Evolutionary conservation across 2,888 invertebrate genomes (phyloP).

Genomic region (Machimus atricapillus): DNA sequence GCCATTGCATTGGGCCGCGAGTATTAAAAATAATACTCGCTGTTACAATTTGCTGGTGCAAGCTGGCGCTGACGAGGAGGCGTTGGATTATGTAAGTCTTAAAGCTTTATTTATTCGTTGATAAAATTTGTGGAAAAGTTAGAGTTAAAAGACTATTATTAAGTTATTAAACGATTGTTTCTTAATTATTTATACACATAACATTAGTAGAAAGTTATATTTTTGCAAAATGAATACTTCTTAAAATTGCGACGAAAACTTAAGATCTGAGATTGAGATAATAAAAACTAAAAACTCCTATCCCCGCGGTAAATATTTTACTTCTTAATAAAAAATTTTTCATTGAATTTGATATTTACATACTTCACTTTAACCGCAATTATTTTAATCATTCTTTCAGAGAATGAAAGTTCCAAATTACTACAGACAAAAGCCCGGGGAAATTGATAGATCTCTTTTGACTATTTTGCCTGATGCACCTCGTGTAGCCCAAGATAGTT

Average conservation of each 20-base stretch:
- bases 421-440: constrained; percentile 77
- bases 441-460: constrained; percentile 77
- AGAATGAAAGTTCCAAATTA: constrained; percentile 83
- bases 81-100: constrained; percentile 79
- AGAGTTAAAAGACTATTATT: too few relatives aligned
- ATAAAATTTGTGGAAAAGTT: too few relatives aligned
- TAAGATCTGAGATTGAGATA: too few relatives aligned
- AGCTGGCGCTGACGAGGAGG: constrained; percentile 84
- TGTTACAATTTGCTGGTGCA: constrained; percentile 80
- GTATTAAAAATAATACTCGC: constrained; percentile 77
- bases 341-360: too few relatives aligned
- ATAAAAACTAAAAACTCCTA: too few relatives aligned
- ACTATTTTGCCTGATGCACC: constrained; percentile 82
- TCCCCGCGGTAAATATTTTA: too few relatives aligned
- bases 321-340: too few relatives aligned
- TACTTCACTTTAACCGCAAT: background rate
- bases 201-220: too few relatives aligned
- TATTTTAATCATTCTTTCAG: constrained; percentile 62
- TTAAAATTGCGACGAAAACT: too few relatives aligned
- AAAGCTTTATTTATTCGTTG: background rate
- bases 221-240: too few relatives aligned
- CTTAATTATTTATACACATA: too few relatives aligned
- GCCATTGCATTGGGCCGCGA: constrained; percentile 87
- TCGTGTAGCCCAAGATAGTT: constrained; percentile 74
- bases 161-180: too few relatives aligned